Evolutionary conservation across 2,888 invertebrate species (phyloP), one percentile per base, ranked within the genome.

Genomic region (Epistrophe grossulariae): DNA sequence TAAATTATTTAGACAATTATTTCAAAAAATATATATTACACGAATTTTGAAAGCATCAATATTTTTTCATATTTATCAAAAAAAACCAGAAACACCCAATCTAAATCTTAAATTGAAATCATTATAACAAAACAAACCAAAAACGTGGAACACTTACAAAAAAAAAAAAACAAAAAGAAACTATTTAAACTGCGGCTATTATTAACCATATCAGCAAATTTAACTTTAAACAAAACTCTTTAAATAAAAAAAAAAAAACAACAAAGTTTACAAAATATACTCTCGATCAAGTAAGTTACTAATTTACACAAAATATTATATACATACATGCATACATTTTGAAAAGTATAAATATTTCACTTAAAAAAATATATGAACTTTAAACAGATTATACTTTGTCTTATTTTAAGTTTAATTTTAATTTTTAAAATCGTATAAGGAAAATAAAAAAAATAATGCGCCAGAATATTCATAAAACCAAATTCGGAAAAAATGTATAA

Each of bases 201-300:
- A 89, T 89, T 89, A 90, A 90, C 89, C 90, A 90, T 90, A 90
- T 90, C 90, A 90, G 89, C 89, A 89, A 89, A 89, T 88, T 89
- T 84, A 88, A 88, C 73, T 52, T 77, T 52, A 73, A 79, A 76
- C 60, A 88, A 79, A 88, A 85, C 68, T 52, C 64, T 79, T 68
- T 79, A 66, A 79, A 79, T 43, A 68, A 76, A 80, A 80, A 80
- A 76, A 62, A 84, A 85, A 76, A 87, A 81, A 88, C 74, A 88
- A 85, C 79, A 84, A 88, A 88, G 68, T 88, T 89, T 89, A 87
- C 87, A 87, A 87, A 83, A 87, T 87, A 87, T 87, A 87, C 83
- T 87, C 87, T 87, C 52, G 83, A 87, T 87, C 74, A 87, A 83
- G 72, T 85, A 82, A 87, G 87, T 87, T 87, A 87, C 87, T 87